phyloP scores from a whole-genome alignment of 1,140 invertebrate species.

The Tetragonula clypearis region DNA sequence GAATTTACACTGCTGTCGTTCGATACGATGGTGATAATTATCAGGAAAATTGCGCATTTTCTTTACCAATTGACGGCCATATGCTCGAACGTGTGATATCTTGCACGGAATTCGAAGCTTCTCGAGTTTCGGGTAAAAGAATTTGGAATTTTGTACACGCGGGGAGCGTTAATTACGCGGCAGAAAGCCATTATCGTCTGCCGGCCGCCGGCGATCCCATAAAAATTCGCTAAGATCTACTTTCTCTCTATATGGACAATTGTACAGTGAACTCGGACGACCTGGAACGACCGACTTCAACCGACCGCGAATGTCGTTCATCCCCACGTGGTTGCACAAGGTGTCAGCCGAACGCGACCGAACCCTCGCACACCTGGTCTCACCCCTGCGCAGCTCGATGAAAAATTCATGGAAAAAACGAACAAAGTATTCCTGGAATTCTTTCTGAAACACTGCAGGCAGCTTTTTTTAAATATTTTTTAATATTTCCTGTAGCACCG shows the following conservation, averaged over 20 bases:
- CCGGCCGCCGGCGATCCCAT: slow-evolving; percentile 27
- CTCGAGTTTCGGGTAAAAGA: no score
- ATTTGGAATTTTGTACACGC: no score
- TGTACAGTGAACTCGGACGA: slow-evolving; percentile 70
- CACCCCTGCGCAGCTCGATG: background rate
- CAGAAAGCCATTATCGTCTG: slow-evolving; percentile 38
- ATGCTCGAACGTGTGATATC: no score
- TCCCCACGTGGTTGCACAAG: slow-evolving; percentile 59
- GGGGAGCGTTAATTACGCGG: no score
- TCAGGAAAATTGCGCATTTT: no score
- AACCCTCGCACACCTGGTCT: background rate
- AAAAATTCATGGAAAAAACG: background rate
- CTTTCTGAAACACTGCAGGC: no score
- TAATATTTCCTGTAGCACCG: no score
- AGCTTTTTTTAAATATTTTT: background rate
- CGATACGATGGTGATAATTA: no score
- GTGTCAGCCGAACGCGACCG: slow-evolving; percentile 35
- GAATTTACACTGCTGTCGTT: no score
- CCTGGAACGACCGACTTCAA: slow-evolving; percentile 74
- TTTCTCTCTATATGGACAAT: slow-evolving; percentile 69
- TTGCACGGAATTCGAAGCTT: no score
- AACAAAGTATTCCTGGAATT: background rate
- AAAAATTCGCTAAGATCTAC: slow-evolving; percentile 65
- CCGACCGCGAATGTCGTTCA: slow-evolving; percentile 73
- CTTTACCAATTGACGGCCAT: no score